phyloP scores from a whole-genome alignment of 2,888 invertebrate species.

The Caenorhabditis sp. region DNA sequence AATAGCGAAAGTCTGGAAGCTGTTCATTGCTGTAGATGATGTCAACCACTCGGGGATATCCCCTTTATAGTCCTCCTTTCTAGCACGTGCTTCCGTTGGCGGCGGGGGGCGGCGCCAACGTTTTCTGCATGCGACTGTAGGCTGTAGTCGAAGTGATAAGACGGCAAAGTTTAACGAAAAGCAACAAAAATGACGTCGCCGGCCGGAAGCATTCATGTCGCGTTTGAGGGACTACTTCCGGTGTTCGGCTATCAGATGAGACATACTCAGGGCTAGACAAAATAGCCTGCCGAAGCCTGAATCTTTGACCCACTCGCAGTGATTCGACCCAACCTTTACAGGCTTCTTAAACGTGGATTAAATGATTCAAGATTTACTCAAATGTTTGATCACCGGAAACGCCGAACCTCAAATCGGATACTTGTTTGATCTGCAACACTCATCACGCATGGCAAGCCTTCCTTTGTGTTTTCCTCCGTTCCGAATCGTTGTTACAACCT shows the following conservation, averaged over 20 bases:
- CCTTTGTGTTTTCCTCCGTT: conserved; percentile 19
- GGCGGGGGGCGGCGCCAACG: neutral
- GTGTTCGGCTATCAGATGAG: conserved; percentile 6
- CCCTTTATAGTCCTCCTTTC: conserved; percentile 15
- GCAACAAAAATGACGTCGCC: neutral
- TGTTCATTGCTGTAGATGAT: conserved; percentile 15
- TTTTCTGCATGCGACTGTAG: no score
- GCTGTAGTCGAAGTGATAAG: neutral
- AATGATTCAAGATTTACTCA: no score
- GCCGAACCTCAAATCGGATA: conserved; percentile 12
- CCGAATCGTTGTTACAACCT: conserved; percentile 1
- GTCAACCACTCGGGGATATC: neutral
- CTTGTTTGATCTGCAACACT: conserved; percentile 19
- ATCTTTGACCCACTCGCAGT: no score
- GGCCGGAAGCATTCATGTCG: neutral
- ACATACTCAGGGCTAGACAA: no score
- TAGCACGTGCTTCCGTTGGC: neutral
- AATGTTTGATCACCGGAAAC: conserved; percentile 5
- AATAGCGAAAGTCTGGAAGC: neutral
- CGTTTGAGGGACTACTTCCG: conserved; percentile 4
- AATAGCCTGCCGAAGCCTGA: no score
- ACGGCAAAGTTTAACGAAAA: neutral
- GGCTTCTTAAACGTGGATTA: no score
- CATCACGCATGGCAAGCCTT: conserved; percentile 3
- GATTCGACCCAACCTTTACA: no score